These are phyloP conservation scores for Apteryx owenii DNA, from an alignment of 2,113 vertebrate species.

Conservation along the genomic window DNA sequence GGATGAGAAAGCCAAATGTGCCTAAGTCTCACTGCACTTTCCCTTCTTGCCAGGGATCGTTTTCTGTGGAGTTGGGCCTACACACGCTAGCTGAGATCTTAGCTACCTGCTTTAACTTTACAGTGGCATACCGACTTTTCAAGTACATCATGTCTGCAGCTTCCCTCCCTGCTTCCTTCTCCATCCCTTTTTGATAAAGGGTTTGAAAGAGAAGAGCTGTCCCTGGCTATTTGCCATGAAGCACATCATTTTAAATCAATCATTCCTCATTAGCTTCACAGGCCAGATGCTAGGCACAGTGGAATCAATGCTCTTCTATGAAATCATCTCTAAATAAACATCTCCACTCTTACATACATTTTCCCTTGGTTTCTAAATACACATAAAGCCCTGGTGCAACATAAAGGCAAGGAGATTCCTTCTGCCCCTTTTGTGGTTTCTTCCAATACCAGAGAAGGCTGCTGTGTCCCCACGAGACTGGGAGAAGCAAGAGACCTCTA, in stretches of 20 bases:
- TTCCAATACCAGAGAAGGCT: neutral
- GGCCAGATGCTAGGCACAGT: neutral
- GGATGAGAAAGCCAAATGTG: neutral
- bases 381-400: fast-evolving
- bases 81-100: neutral
- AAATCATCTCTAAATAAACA: neutral
- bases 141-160: neutral
- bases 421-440: neutral
- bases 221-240: neutral
- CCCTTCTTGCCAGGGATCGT: neutral
- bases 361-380: neutral
- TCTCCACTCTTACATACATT: neutral
- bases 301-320: neutral
- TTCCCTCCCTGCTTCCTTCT: neutral
- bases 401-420: neutral
- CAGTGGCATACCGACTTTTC: neutral
- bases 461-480: neutral
- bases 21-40: neutral
- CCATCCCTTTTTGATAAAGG: neutral
- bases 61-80: neutral
- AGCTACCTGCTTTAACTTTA: neutral
- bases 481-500: neutral
- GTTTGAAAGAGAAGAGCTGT: neutral
- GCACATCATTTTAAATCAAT: neutral
- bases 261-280: neutral